Evolutionary conservation across 2,888 invertebrate genomes (phyloP).

Genomic region (Phyto melanocephala): DNA sequence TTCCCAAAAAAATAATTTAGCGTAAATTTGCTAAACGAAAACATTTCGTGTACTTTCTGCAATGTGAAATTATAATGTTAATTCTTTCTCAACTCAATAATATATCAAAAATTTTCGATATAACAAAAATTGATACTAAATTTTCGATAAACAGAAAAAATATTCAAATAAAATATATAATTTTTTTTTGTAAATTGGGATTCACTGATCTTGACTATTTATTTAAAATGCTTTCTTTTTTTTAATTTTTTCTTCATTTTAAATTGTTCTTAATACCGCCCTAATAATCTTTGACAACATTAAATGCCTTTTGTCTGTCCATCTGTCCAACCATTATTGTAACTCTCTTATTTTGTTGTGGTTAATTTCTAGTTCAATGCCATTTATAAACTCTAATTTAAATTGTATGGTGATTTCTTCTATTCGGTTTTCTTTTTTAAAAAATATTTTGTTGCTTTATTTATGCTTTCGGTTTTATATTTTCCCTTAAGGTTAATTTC

Average conservation of each 20-base stretch:
- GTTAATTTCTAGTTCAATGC: slow-evolving; percentile 57
- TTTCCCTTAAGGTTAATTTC: slow-evolving; percentile 51
- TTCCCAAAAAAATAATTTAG: too few species aligned
- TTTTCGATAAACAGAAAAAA: too few species aligned
- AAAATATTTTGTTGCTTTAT: neutral
- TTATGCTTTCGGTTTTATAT: neutral
- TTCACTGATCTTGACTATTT: slow-evolving; percentile 33
- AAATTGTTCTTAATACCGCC: neutral
- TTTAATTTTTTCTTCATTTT: neutral
- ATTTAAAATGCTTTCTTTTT: slow-evolving; percentile 40
- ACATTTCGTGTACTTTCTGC: too few species aligned
- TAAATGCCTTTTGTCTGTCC: neutral
- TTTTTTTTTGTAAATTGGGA: too few species aligned
- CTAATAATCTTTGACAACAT: slow-evolving; percentile 17
- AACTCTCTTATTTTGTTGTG: neutral
- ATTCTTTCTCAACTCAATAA: too few species aligned
- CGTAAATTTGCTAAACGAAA: too few species aligned
- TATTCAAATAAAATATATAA: too few species aligned
- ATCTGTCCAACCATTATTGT: neutral
- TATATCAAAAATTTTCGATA: too few species aligned
- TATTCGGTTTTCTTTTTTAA: neutral
- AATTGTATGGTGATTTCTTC: slow-evolving; percentile 25
- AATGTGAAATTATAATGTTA: too few species aligned
- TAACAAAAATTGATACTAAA: too few species aligned
- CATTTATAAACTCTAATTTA: slow-evolving; percentile 20